Evolutionary conservation across 2,113 vertebrate species (phyloP), one percentile per base, ranked within the genome.

Genomic region (Odocoileus hemionus): DNA sequence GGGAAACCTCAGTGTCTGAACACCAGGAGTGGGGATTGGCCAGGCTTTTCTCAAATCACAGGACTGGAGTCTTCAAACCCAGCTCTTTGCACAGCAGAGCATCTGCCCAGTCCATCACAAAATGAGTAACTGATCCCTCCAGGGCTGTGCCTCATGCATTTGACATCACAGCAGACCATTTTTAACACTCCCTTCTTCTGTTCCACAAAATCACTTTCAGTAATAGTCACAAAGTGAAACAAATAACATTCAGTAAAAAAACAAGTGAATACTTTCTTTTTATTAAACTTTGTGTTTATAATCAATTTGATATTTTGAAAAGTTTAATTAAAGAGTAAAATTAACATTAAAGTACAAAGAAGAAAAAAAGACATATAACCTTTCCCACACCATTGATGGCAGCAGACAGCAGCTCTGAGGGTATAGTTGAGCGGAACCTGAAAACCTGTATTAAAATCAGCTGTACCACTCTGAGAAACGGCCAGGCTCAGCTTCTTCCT

Each of bases 311-410:
- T 55, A 76, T 82, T 78, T 47, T 79, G 23, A 76, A 43, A 76
- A 43, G 70, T 17, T 79, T 60, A 91, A 84, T 82, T 93, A 60
- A 61, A 96, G 92, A 76, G 28, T 58, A 60, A 91, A 83, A 67
- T 86, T 57, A 87, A 82, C 28, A 57, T 60, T 82, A 39, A 76
- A 25, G 23, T 92, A 84, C 14, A 70, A 76, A 97, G 82, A 87
- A 83, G n/a, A 17, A 39, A 36, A 36, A 91, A 92, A 93, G 43
- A 4, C 16, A 70, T 28, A 23, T 30, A 83, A 39, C 16, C 36
- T 91, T 91, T 91, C 45, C 47, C 47, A 78, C 33, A 87, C 28
- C 55, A 60, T 0, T 15, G 12, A 36, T 39, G 5, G 33, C 47
- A 76, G 74, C 17, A 88, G 33, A 30, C 19, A 39, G 33, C 70